Percentiles rank a stretch among this genome's conserved stretches.
Evolutionary conservation across 2,888 invertebrate species (phyloP).

Genomic region (Muschampia plurimacula): DNA sequence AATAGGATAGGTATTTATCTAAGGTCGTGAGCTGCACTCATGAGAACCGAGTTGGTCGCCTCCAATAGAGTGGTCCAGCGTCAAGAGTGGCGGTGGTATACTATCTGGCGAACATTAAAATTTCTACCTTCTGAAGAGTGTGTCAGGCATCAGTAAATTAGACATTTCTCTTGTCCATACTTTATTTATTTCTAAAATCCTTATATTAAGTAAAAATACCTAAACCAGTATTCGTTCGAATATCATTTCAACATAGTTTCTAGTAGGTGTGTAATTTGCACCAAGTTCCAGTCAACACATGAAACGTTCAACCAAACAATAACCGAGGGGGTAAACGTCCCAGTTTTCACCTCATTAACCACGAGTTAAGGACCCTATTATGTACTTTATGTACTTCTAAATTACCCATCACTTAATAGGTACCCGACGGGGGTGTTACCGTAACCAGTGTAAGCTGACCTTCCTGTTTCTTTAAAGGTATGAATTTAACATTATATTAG

Average conservation of each 20-base stretch:
- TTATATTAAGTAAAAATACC: too few species aligned
- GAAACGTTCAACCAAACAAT: constrained; percentile 57
- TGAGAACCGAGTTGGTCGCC: too few species aligned
- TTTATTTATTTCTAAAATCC: too few species aligned
- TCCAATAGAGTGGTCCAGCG: too few species aligned
- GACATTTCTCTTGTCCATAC: too few species aligned
- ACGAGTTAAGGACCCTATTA: constrained; percentile 82
- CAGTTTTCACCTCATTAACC: constrained; percentile 84
- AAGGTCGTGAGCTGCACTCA: too few species aligned
- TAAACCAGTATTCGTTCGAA: too few species aligned
- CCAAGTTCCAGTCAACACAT: constrained; percentile 47
- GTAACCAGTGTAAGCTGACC: constrained; percentile 62
- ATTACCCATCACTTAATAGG: constrained; percentile 85
- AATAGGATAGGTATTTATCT: too few species aligned
- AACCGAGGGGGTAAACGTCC: constrained; percentile 68
- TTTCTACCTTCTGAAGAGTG: too few species aligned
- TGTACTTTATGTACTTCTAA: constrained; percentile 86
- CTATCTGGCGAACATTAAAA: too few species aligned
- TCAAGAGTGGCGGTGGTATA: too few species aligned
- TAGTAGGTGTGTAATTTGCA: constrained; percentile 10
- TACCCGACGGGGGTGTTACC: constrained; percentile 70
- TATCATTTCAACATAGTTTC: neutral
- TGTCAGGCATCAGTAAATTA: too few species aligned
- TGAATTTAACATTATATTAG: constrained; percentile 28
- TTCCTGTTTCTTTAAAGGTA: constrained; percentile 42